Base-by-base conservation (phyloP, 2,888 invertebrate genomes). In the Drosophila infuscata region DNA sequence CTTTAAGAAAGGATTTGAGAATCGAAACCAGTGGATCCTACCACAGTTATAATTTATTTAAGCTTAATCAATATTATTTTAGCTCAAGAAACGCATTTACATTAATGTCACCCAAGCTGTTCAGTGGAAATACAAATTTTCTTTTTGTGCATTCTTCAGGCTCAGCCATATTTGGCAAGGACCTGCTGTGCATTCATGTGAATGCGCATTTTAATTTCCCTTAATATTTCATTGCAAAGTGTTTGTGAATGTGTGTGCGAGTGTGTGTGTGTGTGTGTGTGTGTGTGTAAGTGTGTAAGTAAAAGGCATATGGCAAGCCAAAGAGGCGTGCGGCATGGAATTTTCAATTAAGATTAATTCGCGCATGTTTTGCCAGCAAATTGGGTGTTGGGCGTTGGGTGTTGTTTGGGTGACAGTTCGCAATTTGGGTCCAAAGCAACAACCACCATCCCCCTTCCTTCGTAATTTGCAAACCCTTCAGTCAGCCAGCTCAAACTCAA, bases 341-440 rank as follows among this genome's bases (percentile, higher is more conserved):
- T 89, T 88, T 88, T 88, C 88, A 88, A 89, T 88, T 88, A 88
- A 83, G 89, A 88, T 88, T 88, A 88, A 89, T 89, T 89, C 88
- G 83, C 88, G 82, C 88, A 81, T 89, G 76, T 79, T 81, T 76
- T 71, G 76, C 76, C 70, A 69, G 62, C 59, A 36, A 54, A 56
- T 30, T 12, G 30, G 35, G 35, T 41, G 53, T 53, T 36, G 48
- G n/a, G 30, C 4, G 41, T n/a, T 49, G 30, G 51, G 15, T 15
- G 43, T 5, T 20, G 5, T 25, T 46, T 35, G 35, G 35, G 56
- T 38, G 35, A 51, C 32, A 43, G 57, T 57, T 46, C 53, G 63
- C 53, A 74, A 70, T 74, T 79, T 79, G 79, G 81, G 73, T 61
- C 61, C 51, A 25, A 17, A 20, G n/a, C 6, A 36, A 36, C 6